Percentiles rank a stretch among this genome's conserved stretches.
phyloP scores from a whole-genome alignment of 2,797 vertebrate genomes.

The Leptoclinus maculatus region DNA sequence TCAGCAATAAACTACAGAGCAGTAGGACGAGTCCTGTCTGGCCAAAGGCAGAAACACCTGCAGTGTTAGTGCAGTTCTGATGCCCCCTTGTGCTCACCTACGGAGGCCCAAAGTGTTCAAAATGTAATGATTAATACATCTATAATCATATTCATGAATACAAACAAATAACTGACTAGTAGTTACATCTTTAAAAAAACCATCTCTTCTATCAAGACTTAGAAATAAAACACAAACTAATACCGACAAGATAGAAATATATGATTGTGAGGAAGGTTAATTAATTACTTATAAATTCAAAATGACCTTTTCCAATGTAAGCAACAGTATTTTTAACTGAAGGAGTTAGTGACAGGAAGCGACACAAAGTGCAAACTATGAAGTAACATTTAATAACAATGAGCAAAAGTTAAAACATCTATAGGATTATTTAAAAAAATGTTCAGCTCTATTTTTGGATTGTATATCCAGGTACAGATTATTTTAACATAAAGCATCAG shows the following conservation, averaged over 20 bases:
- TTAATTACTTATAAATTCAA: neutral
- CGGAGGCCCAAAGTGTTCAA: neutral
- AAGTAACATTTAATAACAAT: neutral
- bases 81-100: slow-evolving; percentile 50
- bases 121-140: neutral
- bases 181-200: neutral
- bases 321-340: neutral
- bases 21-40: neutral
- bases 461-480: slow-evolving; percentile 6
- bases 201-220: neutral
- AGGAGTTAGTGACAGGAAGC: neutral
- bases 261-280: neutral
- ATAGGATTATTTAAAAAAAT: too few species aligned
- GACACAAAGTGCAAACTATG: neutral
- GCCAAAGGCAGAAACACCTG: slow-evolving; percentile 19
- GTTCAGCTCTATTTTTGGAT: neutral
- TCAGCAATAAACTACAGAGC: neutral
- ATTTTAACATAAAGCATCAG: neutral
- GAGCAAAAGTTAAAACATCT: too few species aligned
- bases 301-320: neutral
- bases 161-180: neutral
- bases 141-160: neutral
- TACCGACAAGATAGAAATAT: too few species aligned
- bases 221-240: neutral
- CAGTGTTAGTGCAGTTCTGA: slow-evolving; percentile 24